These are phyloP conservation scores for Atherix ibis DNA, from an alignment of 2,888 invertebrate genomes.

Conservation along the genomic window DNA sequence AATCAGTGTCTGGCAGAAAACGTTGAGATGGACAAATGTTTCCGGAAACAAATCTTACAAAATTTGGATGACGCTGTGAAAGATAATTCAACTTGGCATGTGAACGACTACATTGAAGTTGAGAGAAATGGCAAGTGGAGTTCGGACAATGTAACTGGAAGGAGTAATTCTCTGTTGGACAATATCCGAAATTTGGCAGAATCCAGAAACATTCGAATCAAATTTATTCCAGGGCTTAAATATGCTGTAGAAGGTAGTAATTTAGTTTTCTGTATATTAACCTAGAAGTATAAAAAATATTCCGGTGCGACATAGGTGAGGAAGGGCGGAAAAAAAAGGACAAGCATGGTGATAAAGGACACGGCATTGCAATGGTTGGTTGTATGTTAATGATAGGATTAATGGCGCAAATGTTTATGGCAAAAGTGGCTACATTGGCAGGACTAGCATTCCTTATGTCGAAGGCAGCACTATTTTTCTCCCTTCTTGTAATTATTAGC, in stretches of 20 bases:
- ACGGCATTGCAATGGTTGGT: constrained; percentile 40
- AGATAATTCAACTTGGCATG: constrained; percentile 26
- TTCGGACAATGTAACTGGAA: constrained; percentile 9
- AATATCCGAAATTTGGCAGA: constrained; percentile 31
- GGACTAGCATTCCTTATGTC: constrained; percentile 50
- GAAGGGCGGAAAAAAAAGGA: constrained; percentile 40
- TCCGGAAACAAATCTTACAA: constrained; percentile 30
- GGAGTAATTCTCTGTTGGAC: constrained; percentile 23
- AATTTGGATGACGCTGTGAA: constrained; percentile 31
- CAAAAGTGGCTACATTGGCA: constrained; percentile 49
- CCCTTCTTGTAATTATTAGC: constrained; percentile 35
- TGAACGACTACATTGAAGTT: constrained; percentile 22
- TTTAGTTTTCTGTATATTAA: too few species aligned
- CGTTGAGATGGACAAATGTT: too few species aligned
- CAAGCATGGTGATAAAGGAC: neutral
- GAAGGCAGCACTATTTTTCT: constrained; percentile 45
- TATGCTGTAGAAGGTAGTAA: too few species aligned
- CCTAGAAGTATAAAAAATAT: too few species aligned
- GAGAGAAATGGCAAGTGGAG: constrained; percentile 16
- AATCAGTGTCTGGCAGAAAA: too few species aligned
- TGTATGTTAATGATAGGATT: constrained; percentile 45
- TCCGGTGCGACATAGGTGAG: too few species aligned
- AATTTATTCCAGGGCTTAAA: too few species aligned
- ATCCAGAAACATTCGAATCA: constrained; percentile 32
- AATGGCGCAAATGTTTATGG: constrained; percentile 48